Conservation (phyloP, 37 sponge, comb jelly and placozoan genomes). For the Aplysina aerophoba region DNA sequence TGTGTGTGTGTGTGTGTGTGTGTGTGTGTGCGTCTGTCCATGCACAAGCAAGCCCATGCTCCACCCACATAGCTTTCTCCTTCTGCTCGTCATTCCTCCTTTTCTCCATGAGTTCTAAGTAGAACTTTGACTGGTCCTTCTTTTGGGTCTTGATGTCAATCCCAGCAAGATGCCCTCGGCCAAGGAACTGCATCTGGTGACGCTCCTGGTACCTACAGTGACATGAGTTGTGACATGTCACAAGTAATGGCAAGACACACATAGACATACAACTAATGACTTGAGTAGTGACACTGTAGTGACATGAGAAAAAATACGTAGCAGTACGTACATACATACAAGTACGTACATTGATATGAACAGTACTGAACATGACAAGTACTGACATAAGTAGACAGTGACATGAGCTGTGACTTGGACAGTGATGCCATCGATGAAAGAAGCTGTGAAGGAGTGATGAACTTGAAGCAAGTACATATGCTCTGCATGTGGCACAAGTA, state of each 20-base stretch:
- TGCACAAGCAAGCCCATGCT: not conserved
- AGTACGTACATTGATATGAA: too few species aligned
- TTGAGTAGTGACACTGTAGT: not conserved
- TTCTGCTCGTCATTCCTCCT: slow-evolving; percentile 93
- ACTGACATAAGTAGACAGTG: too few species aligned
- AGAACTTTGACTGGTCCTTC: slow-evolving; percentile 92
- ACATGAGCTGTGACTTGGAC: too few species aligned
- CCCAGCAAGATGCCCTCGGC: slow-evolving; percentile 94
- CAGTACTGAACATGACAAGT: too few species aligned
- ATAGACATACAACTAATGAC: not conserved
- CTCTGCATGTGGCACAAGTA: too few species aligned
- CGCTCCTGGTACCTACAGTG: slow-evolving; percentile 85
- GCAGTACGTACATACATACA: not conserved
- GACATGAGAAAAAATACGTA: not conserved
- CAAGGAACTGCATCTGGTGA: slow-evolving; percentile 95
- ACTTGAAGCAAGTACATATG: too few species aligned
- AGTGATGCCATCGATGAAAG: too few species aligned
- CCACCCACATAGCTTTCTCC: slow-evolving; percentile 69
- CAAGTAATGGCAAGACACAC: too few species aligned
- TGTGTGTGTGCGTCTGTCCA: too few species aligned
- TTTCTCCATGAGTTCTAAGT: slow-evolving; percentile 82
- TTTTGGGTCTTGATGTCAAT: slow-evolving; percentile 97
- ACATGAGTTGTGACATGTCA: too few species aligned
- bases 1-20: not conserved
- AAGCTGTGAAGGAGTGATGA: too few species aligned